Evolutionary conservation across 2,888 invertebrate genomes (phyloP).

Genomic region (Coelopa pilipes): DNA sequence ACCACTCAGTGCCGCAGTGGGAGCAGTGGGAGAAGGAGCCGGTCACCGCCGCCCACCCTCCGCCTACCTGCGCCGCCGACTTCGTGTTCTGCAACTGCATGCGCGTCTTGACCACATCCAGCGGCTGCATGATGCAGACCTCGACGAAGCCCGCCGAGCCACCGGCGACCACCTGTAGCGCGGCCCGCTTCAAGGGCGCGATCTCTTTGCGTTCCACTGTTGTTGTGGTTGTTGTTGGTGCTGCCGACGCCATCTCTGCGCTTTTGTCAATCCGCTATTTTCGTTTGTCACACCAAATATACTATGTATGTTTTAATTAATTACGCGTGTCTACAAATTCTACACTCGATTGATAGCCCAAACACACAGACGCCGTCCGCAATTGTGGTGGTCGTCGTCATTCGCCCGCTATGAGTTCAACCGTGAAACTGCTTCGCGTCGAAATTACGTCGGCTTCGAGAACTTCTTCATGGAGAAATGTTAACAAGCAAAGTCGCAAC

Average conservation of each 20-base stretch:
- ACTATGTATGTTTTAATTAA: background rate
- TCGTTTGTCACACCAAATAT: background rate
- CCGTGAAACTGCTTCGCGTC: conserved; percentile 24
- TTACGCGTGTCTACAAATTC: background rate
- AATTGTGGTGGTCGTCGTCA: background rate
- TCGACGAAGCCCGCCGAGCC: conserved; percentile 94
- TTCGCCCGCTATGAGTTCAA: conserved; percentile 26
- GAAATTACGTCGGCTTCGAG: background rate
- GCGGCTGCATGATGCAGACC: conserved; percentile 95
- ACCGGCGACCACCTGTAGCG: conserved; percentile 72
- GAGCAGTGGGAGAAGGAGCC: too few relatives aligned
- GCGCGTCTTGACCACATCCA: conserved; percentile 93
- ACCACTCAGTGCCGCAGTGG: background rate
- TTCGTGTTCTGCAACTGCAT: conserved; percentile 77
- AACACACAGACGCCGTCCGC: background rate
- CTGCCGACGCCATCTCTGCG: background rate
- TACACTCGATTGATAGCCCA: too few relatives aligned
- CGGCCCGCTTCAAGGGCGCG: conserved; percentile 56
- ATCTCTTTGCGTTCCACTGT: conserved; percentile 48
- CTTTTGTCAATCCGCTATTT: background rate
- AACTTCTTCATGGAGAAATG: conserved; percentile 21
- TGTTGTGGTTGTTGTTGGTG: background rate
- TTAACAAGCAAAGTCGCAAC: background rate
- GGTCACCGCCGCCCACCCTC: background rate
- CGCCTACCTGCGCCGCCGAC: conserved; percentile 50